Evolutionary conservation across 2,797 vertebrate species (phyloP), one percentile per base, ranked within the genome.

Genomic region (Lutjanus campechanus): DNA sequence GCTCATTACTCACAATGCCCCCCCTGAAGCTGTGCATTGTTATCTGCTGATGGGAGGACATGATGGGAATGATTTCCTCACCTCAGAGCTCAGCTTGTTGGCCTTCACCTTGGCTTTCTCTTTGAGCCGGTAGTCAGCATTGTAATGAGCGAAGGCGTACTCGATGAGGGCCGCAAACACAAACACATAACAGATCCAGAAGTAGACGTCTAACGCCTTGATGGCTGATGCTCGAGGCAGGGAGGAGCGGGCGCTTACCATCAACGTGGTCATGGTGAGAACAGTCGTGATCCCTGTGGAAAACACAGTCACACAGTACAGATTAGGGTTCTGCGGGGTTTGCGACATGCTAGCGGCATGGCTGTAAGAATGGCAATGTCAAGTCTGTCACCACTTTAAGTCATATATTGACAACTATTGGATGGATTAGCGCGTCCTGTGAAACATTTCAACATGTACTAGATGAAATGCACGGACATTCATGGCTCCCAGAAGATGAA

Each of bases 111-210:
- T 99, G 94, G 96, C 96, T 89, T 98, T 98, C 69, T 97, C 97
- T 90, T 99, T 99, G 90, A 97, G 98, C 88, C 97, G 95, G 95
- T 96, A 99, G 96, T 99, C 98, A 0, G 98, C 98, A 0, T 98
- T 99, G 95, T 98, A 99, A 93, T 99, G 98, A 36, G 98, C 98
- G 25, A 99, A 99, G 66, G 98, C 98, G 0, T 99, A 99, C 88
- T 99, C 98, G 9, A 99, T 98, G 88, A 99, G 93, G 0, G 98
- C 98, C 0, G 98, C 98, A 0, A 99, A 99, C 84, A 99, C 98
- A 59, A 99, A 99, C 59, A 99, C 97, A 0, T 99, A 99, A 82
- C 98, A 99, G 92, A 99, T 99, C 97, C 98, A 99, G 96, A 99
- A 99, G 94, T 99, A 99, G 73, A 99, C 98, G 0, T 99, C 98